A percentile compares a stretch with the other conserved stretches of the same genome.
These are phyloP conservation scores for Brevimyrus niger DNA, from an alignment of 2,113 vertebrate genomes.

Conservation along the genomic window DNA sequence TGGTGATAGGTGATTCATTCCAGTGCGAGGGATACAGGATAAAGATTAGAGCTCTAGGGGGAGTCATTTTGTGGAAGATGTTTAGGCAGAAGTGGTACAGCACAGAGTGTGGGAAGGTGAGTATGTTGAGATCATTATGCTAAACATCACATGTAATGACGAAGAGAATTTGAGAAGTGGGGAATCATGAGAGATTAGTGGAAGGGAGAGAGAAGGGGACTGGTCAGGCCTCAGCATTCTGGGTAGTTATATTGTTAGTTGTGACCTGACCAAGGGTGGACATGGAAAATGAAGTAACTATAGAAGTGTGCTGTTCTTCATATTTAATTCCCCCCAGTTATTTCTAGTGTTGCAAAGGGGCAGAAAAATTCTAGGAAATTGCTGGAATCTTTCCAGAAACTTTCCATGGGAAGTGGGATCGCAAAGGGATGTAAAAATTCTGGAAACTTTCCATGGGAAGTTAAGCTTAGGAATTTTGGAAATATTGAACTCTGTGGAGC, in stretches of 20 bases:
- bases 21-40: not conserved
- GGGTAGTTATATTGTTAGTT: not conserved
- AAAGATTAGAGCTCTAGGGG: not conserved
- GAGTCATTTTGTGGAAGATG: not conserved
- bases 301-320: not conserved
- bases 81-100: not conserved
- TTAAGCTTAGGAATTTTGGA: not conserved
- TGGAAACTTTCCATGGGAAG: not conserved
- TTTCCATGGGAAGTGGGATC: not conserved
- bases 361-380: not conserved
- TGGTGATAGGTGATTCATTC: constrained; percentile 3
- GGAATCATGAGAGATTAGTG: not conserved
- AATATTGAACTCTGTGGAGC: not conserved
- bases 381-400: not conserved
- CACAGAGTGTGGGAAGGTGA: not conserved
- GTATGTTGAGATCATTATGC: not conserved
- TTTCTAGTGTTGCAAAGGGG: not conserved
- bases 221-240: not conserved
- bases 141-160: not conserved
- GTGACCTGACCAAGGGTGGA: not conserved
- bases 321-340: not conserved
- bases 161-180: not conserved
- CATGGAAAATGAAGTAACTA: not conserved
- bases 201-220: not conserved
- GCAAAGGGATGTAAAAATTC: not conserved